Evolutionary conservation across 1,140 invertebrate species (phyloP).

Genomic region (Caenorhabditis inopinata): DNA sequence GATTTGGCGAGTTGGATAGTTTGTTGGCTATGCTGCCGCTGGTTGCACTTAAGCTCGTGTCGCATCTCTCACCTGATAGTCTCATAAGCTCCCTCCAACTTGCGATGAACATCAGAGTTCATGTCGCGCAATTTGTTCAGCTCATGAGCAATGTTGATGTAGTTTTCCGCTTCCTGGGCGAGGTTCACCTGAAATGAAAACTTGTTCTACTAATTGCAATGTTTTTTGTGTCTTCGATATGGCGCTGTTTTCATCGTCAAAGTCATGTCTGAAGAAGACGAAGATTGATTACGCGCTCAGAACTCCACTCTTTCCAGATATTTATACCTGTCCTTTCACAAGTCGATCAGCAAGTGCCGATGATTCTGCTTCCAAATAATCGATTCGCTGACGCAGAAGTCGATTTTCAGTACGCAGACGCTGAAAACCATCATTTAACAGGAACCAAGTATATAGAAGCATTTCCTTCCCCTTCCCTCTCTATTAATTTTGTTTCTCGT

Average conservation of each 20-base stretch:
- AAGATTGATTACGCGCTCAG: too few relatives aligned
- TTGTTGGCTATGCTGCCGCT: slow-evolving; percentile 66
- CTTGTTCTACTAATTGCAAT: neutral
- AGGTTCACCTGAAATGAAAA: slow-evolving; percentile 71
- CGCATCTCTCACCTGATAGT: slow-evolving; percentile 71
- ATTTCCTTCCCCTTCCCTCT: neutral
- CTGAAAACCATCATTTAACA: slow-evolving; percentile 70
- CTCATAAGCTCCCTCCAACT: slow-evolving; percentile 79
- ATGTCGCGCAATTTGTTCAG: slow-evolving; percentile 62
- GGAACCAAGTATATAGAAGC: neutral
- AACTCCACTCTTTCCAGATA: too few relatives aligned
- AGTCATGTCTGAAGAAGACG: too few relatives aligned
- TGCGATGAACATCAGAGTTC: slow-evolving; percentile 64
- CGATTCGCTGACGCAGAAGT: slow-evolving; percentile 85
- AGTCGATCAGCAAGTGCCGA: slow-evolving; percentile 79
- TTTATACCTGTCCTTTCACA: slow-evolving; percentile 86
- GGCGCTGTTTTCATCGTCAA: too few relatives aligned
- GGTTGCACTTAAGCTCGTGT: neutral
- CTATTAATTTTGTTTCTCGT: too few relatives aligned
- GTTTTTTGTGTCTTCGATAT: too few relatives aligned
- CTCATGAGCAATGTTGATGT: slow-evolving; percentile 65
- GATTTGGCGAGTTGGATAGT: slow-evolving; percentile 66
- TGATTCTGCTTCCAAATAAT: slow-evolving; percentile 79
- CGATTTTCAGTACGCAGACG: slow-evolving; percentile 91
- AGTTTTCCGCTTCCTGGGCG: slow-evolving; percentile 77